Evolutionary conservation across 2,888 invertebrate genomes (phyloP).

Genomic region (Cancer borealis): DNA sequence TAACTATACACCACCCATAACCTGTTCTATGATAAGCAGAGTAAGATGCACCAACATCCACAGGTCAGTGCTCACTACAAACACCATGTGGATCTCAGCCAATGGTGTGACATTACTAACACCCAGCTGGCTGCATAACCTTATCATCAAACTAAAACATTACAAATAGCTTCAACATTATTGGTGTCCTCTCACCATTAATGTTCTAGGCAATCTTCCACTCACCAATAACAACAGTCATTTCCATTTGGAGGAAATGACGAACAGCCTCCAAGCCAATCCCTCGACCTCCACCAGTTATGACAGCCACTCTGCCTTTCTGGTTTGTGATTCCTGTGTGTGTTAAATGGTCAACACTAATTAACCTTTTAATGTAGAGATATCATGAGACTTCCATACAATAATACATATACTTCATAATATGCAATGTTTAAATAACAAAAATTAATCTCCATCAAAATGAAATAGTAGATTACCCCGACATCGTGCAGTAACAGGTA

Average conservation of each 20-base stretch:
- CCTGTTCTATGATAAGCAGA: no score
- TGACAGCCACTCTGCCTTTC: constrained; percentile 86
- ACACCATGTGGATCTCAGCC: neutral
- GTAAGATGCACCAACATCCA: no score
- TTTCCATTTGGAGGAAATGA: constrained; percentile 88
- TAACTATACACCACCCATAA: neutral
- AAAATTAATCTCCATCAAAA: neutral
- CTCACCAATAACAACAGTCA: constrained; percentile 88
- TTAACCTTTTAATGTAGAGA: neutral
- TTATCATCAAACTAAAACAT: neutral
- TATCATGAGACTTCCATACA: neutral
- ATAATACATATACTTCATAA: neutral
- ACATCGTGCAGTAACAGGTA: no score
- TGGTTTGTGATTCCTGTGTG: constrained; percentile 84
- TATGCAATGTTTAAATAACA: neutral
- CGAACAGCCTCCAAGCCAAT: constrained; percentile 89
- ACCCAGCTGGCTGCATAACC: neutral
- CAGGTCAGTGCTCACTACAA: no score
- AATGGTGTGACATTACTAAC: neutral
- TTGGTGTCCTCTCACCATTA: neutral
- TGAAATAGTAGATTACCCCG: neutral
- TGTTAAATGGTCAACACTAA: neutral
- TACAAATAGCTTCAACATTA: neutral
- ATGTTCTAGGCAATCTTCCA: constrained; percentile 59
- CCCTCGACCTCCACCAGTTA: constrained; percentile 93